Percentiles rank a stretch among this genome's conserved stretches.
phyloP scores from a whole-genome alignment of 1,140 invertebrate genomes.

The Amphibalanus amphitrite region DNA sequence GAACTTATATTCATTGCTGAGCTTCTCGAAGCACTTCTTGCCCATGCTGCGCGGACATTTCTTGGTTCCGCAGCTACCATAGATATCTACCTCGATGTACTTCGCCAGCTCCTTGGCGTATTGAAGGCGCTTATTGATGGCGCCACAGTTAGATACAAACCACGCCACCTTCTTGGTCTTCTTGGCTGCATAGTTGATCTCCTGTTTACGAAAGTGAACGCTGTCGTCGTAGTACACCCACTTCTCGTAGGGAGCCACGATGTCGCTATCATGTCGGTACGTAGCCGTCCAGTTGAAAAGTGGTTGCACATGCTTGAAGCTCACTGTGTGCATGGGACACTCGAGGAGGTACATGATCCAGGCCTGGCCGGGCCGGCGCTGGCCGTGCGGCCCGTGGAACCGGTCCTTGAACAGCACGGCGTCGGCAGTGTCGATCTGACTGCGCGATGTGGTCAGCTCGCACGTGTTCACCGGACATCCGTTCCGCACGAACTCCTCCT shows the following conservation, averaged over 20 bases:
- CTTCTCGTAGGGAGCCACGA: conserved; percentile 23
- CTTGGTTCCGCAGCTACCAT: conserved; percentile 27
- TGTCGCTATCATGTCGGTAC: conserved; percentile 25
- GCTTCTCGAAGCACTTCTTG: conserved; percentile 14
- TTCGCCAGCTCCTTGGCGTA: conserved; percentile 27
- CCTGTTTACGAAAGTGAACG: neutral
- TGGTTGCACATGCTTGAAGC: conserved; percentile 10
- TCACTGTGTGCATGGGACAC: conserved; percentile 14
- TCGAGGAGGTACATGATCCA: conserved; percentile 21
- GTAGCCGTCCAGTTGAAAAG: conserved; percentile 33
- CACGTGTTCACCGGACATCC: conserved; percentile 60
- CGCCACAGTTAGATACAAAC: conserved; percentile 32
- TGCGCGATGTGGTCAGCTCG: conserved; percentile 48
- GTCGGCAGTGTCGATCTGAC: conserved; percentile 35
- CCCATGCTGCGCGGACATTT: conserved; percentile 16
- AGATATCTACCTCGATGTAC: conserved; percentile 32
- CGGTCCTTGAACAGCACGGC: conserved; percentile 7
- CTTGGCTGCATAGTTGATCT: conserved; percentile 10
- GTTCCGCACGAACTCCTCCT: conserved; percentile 43
- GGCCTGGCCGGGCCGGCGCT: conserved; percentile 11
- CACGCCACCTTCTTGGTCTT: conserved; percentile 25
- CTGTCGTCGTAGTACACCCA: conserved; percentile 9
- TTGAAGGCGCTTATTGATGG: conserved; percentile 23
- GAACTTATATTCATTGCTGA: conserved; percentile 22
- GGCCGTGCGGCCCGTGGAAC: neutral